These are phyloP conservation scores for Salpingus planirostris DNA, from an alignment of 2,888 invertebrate genomes.

Conservation along the genomic window DNA sequence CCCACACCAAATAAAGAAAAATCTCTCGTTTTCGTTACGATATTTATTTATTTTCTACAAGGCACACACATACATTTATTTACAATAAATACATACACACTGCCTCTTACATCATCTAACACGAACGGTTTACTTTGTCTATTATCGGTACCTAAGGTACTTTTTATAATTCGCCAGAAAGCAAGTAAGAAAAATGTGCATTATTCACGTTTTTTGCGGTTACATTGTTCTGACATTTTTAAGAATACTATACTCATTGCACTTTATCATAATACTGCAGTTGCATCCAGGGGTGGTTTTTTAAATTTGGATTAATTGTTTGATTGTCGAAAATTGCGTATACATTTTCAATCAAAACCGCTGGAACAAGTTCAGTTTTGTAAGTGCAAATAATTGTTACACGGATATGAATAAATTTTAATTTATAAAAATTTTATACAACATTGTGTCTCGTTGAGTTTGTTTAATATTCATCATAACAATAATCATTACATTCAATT, in stretches of 20 bases:
- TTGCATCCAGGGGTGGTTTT: neutral
- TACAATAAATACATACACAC: conserved; percentile 42
- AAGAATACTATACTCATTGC: conserved; percentile 1
- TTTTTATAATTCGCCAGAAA: conserved; percentile 18
- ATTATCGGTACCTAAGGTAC: too few species aligned
- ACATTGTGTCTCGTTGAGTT: too few species aligned
- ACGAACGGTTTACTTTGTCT: conserved; percentile 19
- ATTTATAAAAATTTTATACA: too few species aligned
- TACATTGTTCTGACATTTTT: conserved; percentile 4
- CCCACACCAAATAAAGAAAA: conserved; percentile 1
- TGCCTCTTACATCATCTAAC: conserved; percentile 24
- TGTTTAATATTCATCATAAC: too few species aligned
- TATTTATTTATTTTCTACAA: conserved; percentile 48
- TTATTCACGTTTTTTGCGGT: too few species aligned
- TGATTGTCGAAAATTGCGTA: neutral
- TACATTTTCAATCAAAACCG: neutral
- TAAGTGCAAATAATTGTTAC: too few species aligned
- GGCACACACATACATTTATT: conserved; percentile 56
- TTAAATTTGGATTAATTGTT: neutral
- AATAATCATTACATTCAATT: too few species aligned
- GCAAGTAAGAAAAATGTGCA: conserved; percentile 21
- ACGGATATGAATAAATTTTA: too few species aligned
- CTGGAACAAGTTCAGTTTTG: too few species aligned
- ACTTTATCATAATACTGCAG: neutral
- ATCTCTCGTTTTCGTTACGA: neutral